Evolutionary conservation across 2,797 vertebrate species (phyloP).

Genomic region (Sebastes cheni): DNA sequence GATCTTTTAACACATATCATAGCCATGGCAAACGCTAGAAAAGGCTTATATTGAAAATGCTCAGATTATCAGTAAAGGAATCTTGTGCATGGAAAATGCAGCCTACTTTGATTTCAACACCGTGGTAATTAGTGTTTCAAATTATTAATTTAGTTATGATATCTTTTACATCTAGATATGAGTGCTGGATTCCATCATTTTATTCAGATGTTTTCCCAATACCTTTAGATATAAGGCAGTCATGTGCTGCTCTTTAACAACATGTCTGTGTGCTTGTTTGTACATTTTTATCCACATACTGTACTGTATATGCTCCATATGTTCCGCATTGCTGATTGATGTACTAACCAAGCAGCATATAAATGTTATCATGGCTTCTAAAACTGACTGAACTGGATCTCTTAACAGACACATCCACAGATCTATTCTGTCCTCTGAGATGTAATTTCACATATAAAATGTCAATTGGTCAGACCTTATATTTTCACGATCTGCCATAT

Average conservation of each 20-base stretch:
- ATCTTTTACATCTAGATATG: neutral
- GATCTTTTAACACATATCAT: neutral
- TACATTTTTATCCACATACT: neutral
- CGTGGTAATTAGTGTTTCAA: neutral
- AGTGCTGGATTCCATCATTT: neutral
- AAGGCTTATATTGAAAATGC: neutral
- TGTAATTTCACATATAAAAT: neutral
- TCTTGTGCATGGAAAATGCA: neutral
- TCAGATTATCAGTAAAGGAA: neutral
- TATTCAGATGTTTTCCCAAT: neutral
- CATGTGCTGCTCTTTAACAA: neutral
- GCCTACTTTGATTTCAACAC: neutral
- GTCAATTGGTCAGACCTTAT: neutral
- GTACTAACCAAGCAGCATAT: neutral
- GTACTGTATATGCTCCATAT: neutral
- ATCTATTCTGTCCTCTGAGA: neutral
- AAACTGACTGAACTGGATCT: neutral
- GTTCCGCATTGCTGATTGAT: neutral
- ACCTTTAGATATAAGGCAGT: neutral
- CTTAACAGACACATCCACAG: neutral
- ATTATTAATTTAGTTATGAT: conserved; percentile 11
- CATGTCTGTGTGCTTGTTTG: neutral
- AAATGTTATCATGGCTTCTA: neutral
- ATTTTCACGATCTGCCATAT: neutral
- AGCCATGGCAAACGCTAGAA: neutral